Evolutionary conservation across 37 sponge, comb jelly and placozoan genomes (phyloP).

Genomic region (Lycopodina hypogea): DNA sequence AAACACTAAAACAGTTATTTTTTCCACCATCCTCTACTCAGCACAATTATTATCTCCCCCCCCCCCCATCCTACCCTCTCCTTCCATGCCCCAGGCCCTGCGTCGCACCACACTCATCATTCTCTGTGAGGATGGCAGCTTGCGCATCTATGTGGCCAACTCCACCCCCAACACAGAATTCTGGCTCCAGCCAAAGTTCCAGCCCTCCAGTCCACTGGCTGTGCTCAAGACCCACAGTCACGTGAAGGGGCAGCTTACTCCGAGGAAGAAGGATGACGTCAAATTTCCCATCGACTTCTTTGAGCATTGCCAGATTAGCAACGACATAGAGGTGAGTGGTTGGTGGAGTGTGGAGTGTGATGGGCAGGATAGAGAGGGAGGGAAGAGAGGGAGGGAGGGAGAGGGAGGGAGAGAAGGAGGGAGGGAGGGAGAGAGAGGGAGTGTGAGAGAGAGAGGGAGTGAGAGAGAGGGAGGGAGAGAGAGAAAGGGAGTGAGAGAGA

Average conservation of each 20-base stretch:
- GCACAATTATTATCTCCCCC: background rate
- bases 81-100: constrained; percentile 2
- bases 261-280: constrained; percentile 7
- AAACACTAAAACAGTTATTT: too few species aligned
- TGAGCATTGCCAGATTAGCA: constrained; percentile 65
- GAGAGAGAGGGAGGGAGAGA: too few species aligned
- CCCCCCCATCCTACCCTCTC: background rate
- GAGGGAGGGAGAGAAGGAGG: constrained; percentile 25
- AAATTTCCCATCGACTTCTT: constrained; percentile 89
- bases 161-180: constrained; percentile 52
- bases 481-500: constrained; percentile 17
- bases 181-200: constrained; percentile 76
- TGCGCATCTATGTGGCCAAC: constrained; percentile 71
- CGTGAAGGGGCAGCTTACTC: constrained; percentile 16
- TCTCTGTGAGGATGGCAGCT: constrained; percentile 86
- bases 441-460: too few species aligned
- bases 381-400: too few species aligned
- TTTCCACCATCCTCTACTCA: too few species aligned
- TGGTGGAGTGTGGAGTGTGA: background rate
- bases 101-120: constrained; percentile 77
- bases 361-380: background rate
- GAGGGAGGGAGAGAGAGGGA: background rate
- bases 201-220: constrained; percentile 70
- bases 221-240: constrained; percentile 22
- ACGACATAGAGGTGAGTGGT: constrained; percentile 62